Evolutionary conservation across 2,888 invertebrate genomes (phyloP), one percentile per base, ranked within the genome.

Genomic region (Athalia rosae): DNA sequence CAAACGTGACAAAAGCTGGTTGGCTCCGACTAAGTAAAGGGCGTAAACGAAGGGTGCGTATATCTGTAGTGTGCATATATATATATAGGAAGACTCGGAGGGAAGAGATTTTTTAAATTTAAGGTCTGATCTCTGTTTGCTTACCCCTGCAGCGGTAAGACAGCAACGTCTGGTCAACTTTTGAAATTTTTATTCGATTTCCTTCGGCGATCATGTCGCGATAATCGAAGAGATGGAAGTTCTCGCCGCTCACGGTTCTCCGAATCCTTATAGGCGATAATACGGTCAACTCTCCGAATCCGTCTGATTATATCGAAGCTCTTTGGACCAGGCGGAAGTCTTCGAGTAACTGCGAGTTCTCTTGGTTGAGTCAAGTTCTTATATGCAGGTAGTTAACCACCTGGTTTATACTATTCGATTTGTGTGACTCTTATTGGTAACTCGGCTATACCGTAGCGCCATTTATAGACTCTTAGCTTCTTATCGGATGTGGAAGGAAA

Each of bases 401-500:
- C 79, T 78, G 82, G 81, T 83, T n/a, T n/a, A n/a, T 82, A 83
- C 28, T 28, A 28, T 84, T 84, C 80, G 50, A 67, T 81, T 79
- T 80, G 80, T 80, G 78, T 80, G 80, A 86, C 77, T 82, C 83
- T 85, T 85, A 85, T 85, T 84, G 81, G 83, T 80, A 79, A 79
- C 62, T 59, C 81, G 83, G 82, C 83, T 83, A 85, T 82, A 28
- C 28, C 28, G 28, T 28, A 28, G 28, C 28, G 82, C 81, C 81
- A 83, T 82, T 85, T 85, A 84, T 79, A 80, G 81, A 83, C 81
- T 84, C 84, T 81, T 84, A 83, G 81, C 79, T 77, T 79, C 85
- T 87, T 87, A 87, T 87, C 86, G 82, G 80, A 80, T 80, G 66
- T 77, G 73, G 62, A 80, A 63, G 76, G 69, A 53, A 77, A 45